A percentile compares a stretch with the other conserved stretches of the same genome.
These are phyloP conservation scores for Pygoscelis adeliae DNA, from an alignment of 2,113 vertebrate species.

Conservation along the genomic window DNA sequence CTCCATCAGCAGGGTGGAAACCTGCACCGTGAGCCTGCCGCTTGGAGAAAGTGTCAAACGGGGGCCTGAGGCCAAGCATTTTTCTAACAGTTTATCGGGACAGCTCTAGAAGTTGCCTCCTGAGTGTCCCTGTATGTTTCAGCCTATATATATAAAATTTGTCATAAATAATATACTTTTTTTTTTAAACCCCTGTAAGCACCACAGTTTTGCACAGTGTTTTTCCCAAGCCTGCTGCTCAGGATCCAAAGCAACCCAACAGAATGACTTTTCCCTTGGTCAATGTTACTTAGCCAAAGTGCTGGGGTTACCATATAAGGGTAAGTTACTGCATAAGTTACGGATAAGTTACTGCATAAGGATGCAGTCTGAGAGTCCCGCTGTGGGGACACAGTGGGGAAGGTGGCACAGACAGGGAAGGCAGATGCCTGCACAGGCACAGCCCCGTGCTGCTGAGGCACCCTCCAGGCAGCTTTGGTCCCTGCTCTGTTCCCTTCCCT, in stretches of 20 bases:
- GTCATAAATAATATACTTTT: neutral
- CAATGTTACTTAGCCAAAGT: neutral
- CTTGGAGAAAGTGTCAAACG: fast-evolving
- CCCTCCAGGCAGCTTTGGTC: fast-evolving
- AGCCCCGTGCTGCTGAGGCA: neutral
- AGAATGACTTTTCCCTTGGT: neutral
- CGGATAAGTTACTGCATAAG: neutral
- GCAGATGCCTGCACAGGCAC: too few relatives aligned
- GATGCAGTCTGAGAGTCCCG: fast-evolving
- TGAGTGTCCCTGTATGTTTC: neutral
- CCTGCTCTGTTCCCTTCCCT: neutral
- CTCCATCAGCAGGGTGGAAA: neutral
- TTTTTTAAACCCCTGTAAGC: neutral
- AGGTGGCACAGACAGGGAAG: neutral
- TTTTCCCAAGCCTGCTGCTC: neutral
- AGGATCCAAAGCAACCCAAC: fast-evolving
- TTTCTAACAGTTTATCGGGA: neutral
- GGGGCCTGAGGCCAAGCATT: too few relatives aligned
- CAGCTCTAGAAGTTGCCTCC: neutral
- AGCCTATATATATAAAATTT: too few relatives aligned
- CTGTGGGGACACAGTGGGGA: fast-evolving
- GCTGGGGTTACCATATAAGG: fast-evolving
- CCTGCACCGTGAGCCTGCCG: neutral
- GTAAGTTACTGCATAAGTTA: too few relatives aligned
- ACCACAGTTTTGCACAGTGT: too few relatives aligned